Percentiles rank a stretch among this genome's conserved stretches.
phyloP scores from a whole-genome alignment of 2,113 vertebrate species.

The Psilopogon haemacephalus region DNA sequence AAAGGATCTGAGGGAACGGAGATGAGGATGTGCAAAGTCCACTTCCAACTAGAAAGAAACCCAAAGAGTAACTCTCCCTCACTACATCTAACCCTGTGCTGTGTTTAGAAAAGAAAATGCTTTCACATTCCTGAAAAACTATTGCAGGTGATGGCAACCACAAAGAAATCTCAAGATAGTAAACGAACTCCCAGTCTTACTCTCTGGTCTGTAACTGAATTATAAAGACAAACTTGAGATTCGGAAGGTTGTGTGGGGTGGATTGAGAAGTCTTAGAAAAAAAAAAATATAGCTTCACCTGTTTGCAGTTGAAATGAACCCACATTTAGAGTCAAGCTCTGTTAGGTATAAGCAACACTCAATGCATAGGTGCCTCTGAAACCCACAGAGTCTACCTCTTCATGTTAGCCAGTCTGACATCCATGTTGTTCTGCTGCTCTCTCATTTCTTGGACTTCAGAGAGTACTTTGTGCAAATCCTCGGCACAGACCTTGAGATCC shows the following conservation, averaged over 20 bases:
- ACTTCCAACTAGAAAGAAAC: not conserved
- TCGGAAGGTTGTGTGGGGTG: not conserved
- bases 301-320: conserved; percentile 28
- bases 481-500: conserved; percentile 51
- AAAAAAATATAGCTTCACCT: not conserved
- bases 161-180: not conserved
- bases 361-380: not conserved
- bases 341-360: not conserved
- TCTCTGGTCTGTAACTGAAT: not conserved
- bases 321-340: not conserved
- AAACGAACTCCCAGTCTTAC: not conserved
- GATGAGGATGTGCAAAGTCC: not conserved
- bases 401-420: conserved; percentile 68
- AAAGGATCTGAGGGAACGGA: not conserved
- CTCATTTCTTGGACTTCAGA: conserved; percentile 72
- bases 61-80: not conserved
- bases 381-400: conserved; percentile 58
- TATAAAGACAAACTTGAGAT: not conserved
- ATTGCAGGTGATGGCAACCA: not conserved
- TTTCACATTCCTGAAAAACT: not conserved
- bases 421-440: conserved; percentile 69
- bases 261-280: not conserved
- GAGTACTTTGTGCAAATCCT: conserved; percentile 72
- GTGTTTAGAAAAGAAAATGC: not conserved
- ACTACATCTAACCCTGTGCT: not conserved